phyloP scores from a whole-genome alignment of 2,888 invertebrate genomes.

The Athetis lepigone region DNA sequence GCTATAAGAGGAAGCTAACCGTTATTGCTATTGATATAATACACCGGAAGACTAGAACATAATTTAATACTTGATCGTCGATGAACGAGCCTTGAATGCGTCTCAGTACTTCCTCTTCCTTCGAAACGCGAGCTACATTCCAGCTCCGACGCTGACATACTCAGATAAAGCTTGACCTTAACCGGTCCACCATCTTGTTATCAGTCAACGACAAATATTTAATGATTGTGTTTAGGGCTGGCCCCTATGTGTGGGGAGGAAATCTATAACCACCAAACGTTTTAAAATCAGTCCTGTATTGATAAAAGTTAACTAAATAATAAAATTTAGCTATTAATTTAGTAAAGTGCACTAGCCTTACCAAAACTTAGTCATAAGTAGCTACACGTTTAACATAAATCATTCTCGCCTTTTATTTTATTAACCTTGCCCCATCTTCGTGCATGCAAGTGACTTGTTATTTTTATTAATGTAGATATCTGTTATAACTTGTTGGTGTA shows the following conservation, averaged over 20 bases:
- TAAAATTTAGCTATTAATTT: too few relatives aligned
- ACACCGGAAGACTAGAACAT: conserved; percentile 56
- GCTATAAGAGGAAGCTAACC: conserved; percentile 54
- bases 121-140: conserved; percentile 33
- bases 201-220: conserved; percentile 75
- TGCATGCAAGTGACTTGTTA: conserved; percentile 29
- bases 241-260: too few relatives aligned
- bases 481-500: conserved; percentile 5
- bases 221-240: conserved; percentile 59
- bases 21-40: conserved; percentile 46
- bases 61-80: conserved; percentile 56
- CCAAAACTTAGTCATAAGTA: conserved; percentile 33
- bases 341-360: too few relatives aligned
- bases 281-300: too few relatives aligned
- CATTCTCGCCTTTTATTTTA: conserved; percentile 27
- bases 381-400: conserved; percentile 26
- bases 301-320: too few relatives aligned
- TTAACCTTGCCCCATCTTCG: conserved; percentile 48
- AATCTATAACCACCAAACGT: too few relatives aligned
- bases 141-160: conserved; percentile 48
- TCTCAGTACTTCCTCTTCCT: conserved; percentile 64
- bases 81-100: conserved; percentile 54
- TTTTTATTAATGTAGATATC: conserved; percentile 21
- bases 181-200: conserved; percentile 72
- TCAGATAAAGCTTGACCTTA: conserved; percentile 81